phyloP scores from a whole-genome alignment of 2,113 vertebrate genomes.

The Tenrec ecaudatus region DNA sequence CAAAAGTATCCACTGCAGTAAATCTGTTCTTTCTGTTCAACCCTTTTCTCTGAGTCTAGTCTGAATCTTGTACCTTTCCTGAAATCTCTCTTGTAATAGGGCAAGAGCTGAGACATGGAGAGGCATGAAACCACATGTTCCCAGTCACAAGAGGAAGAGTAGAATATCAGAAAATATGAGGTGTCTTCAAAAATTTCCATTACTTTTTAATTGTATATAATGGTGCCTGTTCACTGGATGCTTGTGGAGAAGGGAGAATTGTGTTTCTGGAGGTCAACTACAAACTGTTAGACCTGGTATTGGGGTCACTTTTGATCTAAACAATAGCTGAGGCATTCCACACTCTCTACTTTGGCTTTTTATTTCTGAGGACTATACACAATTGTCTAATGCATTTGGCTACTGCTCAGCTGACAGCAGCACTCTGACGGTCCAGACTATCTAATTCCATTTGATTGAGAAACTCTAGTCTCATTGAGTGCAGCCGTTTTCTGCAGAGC shows the following conservation, averaged over 20 bases:
- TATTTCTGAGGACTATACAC: background rate
- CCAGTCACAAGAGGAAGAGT: background rate
- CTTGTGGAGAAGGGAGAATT: background rate
- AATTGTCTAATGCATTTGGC: slow-evolving; percentile 43
- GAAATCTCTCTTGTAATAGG: too few relatives aligned
- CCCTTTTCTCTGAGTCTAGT: too few relatives aligned
- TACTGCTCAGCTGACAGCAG: background rate
- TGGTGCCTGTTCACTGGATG: background rate
- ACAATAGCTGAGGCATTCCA: background rate
- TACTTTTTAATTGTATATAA: background rate
- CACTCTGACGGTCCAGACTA: background rate
- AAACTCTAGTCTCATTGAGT: background rate
- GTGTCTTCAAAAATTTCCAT: too few relatives aligned
- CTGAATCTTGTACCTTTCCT: too few relatives aligned
- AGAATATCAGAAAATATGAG: background rate
- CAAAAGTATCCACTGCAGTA: too few relatives aligned
- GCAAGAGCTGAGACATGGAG: too few relatives aligned
- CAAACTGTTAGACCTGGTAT: background rate
- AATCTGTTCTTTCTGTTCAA: too few relatives aligned
- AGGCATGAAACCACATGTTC: too few relatives aligned
- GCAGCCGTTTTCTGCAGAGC: background rate
- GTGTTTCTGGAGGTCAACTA: background rate
- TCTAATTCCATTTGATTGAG: background rate
- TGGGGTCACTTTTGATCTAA: background rate
- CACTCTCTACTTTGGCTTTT: background rate